Percentiles rank a stretch among this genome's conserved stretches.
These are phyloP conservation scores for Polyodon spathula DNA, from an alignment of 2,113 vertebrate genomes.

Conservation along the genomic window DNA sequence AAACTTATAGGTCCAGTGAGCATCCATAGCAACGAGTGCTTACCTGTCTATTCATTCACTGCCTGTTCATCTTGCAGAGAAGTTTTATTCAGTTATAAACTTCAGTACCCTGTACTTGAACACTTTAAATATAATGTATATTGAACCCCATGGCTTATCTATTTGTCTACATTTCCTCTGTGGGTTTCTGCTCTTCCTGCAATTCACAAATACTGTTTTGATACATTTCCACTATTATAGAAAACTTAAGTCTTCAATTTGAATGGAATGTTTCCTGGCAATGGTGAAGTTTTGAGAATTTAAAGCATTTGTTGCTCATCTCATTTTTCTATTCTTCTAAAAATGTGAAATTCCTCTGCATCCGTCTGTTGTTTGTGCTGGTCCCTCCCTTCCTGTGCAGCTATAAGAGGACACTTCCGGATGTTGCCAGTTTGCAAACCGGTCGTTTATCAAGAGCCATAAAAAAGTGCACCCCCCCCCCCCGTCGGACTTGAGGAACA, in stretches of 20 bases:
- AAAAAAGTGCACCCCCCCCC: background rate
- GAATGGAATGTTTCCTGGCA: slow-evolving; percentile 23
- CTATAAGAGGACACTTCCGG: slow-evolving; percentile 6
- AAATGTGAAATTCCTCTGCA: slow-evolving; percentile 20
- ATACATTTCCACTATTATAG: slow-evolving; percentile 14
- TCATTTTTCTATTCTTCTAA: slow-evolving; percentile 19
- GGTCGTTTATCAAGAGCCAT: slow-evolving; percentile 1
- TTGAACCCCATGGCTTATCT: slow-evolving; percentile 10
- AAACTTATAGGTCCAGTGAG: no score
- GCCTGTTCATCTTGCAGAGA: background rate
- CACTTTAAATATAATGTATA: no score
- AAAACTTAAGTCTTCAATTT: slow-evolving; percentile 17
- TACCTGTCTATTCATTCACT: background rate
- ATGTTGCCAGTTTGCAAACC: background rate
- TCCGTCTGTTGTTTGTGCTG: slow-evolving; percentile 21
- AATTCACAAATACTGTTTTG: slow-evolving; percentile 3
- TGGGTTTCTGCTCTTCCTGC: slow-evolving; percentile 20
- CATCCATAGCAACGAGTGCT: no score
- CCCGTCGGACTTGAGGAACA: slow-evolving; percentile 12
- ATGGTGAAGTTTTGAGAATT: slow-evolving; percentile 18
- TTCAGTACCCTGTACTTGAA: no score
- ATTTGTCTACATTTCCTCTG: slow-evolving; percentile 31
- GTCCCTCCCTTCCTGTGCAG: slow-evolving; percentile 14
- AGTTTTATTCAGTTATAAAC: background rate
- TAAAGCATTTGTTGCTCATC: slow-evolving; percentile 26